A percentile compares a stretch with the other conserved stretches of the same genome.
These are phyloP conservation scores for Sus scrofa DNA, from an alignment of 2,113 vertebrate species.

Conservation along the genomic window T2T-Sscrofa CM000824.6:165396501-165397000, in stretches of 20 bases:
- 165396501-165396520: conserved; percentile 44
- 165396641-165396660: conserved; percentile 40
- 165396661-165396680: conserved; percentile 32
- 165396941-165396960: neutral
- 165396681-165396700: conserved; percentile 51
- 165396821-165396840: neutral
- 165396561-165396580: conserved; percentile 62
- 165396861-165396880: conserved; percentile 33
- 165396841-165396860: neutral
- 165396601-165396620: conserved; percentile 15
- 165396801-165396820: neutral
- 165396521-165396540: conserved; percentile 54
- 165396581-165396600: conserved; percentile 55
- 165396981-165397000: neutral
- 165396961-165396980: neutral
- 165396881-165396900: neutral
- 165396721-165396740: neutral
- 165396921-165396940: conserved; percentile 28
- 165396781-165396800: neutral
- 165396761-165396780: neutral
- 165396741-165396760: conserved; percentile 43
- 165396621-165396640: conserved; percentile 52
- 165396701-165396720: conserved; percentile 29
- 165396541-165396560: conserved; percentile 41
- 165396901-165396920: neutral